Base-by-base conservation (phyloP, 2,797 vertebrate species). In the Typhlichthys subterraneus region DNA sequence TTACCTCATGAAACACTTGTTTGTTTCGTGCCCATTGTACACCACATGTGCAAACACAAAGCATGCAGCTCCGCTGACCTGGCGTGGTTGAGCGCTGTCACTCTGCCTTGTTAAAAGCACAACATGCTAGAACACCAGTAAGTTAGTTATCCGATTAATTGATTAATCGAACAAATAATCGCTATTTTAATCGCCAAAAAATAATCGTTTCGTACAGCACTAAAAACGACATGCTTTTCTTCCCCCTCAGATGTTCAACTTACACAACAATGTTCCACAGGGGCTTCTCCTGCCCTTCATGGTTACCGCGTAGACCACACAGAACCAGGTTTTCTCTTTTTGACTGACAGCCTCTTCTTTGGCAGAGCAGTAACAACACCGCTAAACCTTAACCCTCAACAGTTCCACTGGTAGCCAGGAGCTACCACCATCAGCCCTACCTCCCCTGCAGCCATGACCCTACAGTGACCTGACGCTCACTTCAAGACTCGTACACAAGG, bases 301-400 rank as follows among this genome's bases (percentile, higher is more conserved):
- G 53, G 76, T 81, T 61, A 70, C 79, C 76, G 48, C 57, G 68
- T 67, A 45, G 14, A 78, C 75, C 19, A 55, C 69, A 14, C 38
- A 9, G 79, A 72, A 82, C 81, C 69, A 72, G 74, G 59, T 61
- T 63, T 64, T 52, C 62, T 4, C 47, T 7, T 14, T 71, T 64
- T 76, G 68, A 78, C 62, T 73, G 82, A 85, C 80, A 68, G 70
- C 78, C 80, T 56, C 31, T 59, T 53, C 64, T 47, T 46, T 17
- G 57, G 17, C 57, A 47, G 57, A 15, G 2, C 57, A 12, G 15
- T 2, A 56, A 50, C 31, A 6, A 9, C 53, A 55, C 47, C n/a
- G 11, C 8, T 12, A 79, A 73, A 91, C 91, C 92, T 92, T 92
- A 19, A 23, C 59, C 61, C 58, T 48, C 0, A 29, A 57, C 59